Base-by-base conservation (phyloP, 1,140 invertebrate species). In the Aphidius ervi region DNA sequence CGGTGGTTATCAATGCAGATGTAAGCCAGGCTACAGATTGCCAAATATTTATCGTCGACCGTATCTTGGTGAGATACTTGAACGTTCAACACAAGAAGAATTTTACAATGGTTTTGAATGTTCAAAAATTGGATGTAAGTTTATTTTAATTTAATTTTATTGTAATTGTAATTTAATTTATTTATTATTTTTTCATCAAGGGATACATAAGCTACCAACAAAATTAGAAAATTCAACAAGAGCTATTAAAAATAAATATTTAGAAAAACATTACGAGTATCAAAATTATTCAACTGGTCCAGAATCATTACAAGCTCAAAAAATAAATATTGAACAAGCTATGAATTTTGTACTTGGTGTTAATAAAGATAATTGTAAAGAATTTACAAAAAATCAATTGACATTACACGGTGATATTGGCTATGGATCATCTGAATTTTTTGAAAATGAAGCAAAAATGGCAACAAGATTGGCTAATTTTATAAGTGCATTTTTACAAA, bases 1-100 rank as follows among this genome's bases (percentile, higher is more conserved):
- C 72, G 96, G 96, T 59, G 96, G 94, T 31, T 99, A 99, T 79
- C 94, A 97, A 74, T 98, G 94, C 77, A 84, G 93, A 65, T 98
- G 96, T 81, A 85, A 87, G 67, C 95, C 96, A 6, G 93, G 95
- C 5, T 94, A 83, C 72, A 84, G 96, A 63, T 83, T 97, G 61
- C 96, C 96, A 0, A 88, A 88, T 65, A 85, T 90, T 37, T 91
- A 95, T 20, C 82, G 94, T 65, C 84, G 93, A 59, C 94, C 96
- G 1, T 98, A 89, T 82, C 83, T 95, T 1, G 96, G 96, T 2
- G 92, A 97, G 82, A 89, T 97, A 58, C 83, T 99, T 20, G 97
- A 99, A 79, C 82, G 94, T 67, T 93, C 95, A 1, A 95, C 94
- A 1, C 83, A 87, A 46, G 90, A 94, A 71, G 92, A 98, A 74